These are phyloP conservation scores for Colletes gigas DNA, from an alignment of 1,140 invertebrate genomes.

Conservation along the genomic window DNA sequence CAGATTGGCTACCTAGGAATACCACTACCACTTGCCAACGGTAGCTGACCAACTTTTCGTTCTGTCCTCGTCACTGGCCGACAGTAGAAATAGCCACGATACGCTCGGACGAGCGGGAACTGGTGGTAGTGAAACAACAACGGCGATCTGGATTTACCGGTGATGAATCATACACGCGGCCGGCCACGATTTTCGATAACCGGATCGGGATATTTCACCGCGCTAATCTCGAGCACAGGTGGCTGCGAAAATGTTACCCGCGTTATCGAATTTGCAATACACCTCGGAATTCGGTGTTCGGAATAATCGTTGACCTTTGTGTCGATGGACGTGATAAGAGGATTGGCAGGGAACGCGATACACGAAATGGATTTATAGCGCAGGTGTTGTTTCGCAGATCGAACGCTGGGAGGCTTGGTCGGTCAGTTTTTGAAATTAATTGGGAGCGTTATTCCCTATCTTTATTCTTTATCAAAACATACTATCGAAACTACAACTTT, in stretches of 20 bases:
- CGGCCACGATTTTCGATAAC: slow-evolving; percentile 21
- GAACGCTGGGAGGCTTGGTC: no score
- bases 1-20: slow-evolving; percentile 69
- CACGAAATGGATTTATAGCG: neutral
- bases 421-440: no score
- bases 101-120: slow-evolving; percentile 54
- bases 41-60: slow-evolving; percentile 70
- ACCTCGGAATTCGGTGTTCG: neutral
- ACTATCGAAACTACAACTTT: no score
- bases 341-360: neutral
- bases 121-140: slow-evolving; percentile 27
- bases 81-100: slow-evolving; percentile 68
- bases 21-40: slow-evolving; percentile 56
- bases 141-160: slow-evolving; percentile 31
- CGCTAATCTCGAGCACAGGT: neutral
- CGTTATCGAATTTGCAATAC: neutral
- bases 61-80: slow-evolving; percentile 64
- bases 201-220: neutral
- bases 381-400: no score
- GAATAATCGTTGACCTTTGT: neutral
- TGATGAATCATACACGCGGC: slow-evolving; percentile 30
- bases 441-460: no score
- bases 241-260: neutral
- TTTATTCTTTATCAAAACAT: no score
- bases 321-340: neutral